Evolutionary conservation across 2,113 vertebrate species (phyloP), one percentile per base, ranked within the genome.

Genomic region (Channa argus): DNA sequence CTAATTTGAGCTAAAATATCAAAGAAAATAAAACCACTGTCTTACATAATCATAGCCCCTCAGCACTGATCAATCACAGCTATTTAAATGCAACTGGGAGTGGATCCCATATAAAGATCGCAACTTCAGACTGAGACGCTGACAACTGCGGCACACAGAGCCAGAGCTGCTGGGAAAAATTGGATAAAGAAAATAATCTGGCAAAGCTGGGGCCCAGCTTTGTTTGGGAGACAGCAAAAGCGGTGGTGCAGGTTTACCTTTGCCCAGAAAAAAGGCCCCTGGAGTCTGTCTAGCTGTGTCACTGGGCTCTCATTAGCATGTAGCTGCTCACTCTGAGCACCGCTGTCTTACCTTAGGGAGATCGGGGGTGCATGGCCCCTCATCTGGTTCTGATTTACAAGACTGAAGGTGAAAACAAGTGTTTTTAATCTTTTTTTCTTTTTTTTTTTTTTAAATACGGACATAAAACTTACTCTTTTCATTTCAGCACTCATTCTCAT

Each of bases 351-450:
- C 83, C 88, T 84, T 87, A 69, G 7, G 71, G 87, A 84, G 73
- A 83, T 66, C 67, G 60, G 79, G 70, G 64, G 74, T 77, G 55
- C 74, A 74, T 1, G 71, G 66, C 75, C 86, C 89, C 92, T 94
- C 95, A 96, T 96, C 95, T 96, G 95, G 94, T 95, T 96, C 88
- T 88, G 88, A 95, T 97, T 96, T 96, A 86, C 50, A 46, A 82
- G 76, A 93, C 92, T 86, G 92, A 80, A 83, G 79, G 82, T 83
- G 80, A 64, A 91, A 82, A 88, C 63, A 33, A 41, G 54, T 79
- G 24, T 24, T 24, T 24, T 24, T 24, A 24, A 24, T 24, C 24
- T 24, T 24, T 24, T 24, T 24, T 43, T 56, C 60, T 92, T 91
- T 93, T 13, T 5, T 6, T 46, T 37, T 53, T 44, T 91, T 92